A percentile compares a stretch with the other conserved stretches of the same genome.
phyloP scores from a whole-genome alignment of 2,113 vertebrate genomes.

The Tychaedon coryphoeus region DNA sequence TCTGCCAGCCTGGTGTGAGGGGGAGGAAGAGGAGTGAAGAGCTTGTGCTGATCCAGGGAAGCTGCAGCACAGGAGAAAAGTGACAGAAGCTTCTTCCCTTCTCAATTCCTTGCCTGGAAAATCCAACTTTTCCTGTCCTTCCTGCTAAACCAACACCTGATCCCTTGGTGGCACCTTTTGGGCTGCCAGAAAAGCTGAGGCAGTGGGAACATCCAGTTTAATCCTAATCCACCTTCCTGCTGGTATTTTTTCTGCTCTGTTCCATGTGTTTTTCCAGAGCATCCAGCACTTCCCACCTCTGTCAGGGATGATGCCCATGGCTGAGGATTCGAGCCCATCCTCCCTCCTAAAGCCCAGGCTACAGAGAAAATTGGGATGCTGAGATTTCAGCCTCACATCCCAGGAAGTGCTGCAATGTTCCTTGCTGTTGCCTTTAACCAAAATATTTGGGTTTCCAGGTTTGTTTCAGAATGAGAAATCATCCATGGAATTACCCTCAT shows the following conservation, averaged over 20 bases:
- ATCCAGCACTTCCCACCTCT: neutral
- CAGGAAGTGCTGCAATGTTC: neutral
- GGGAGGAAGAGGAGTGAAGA: conserved; percentile 1
- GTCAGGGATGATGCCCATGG: neutral
- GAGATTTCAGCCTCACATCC: neutral
- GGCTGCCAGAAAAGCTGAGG: neutral
- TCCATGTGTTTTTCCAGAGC: neutral
- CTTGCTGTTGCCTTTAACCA: neutral
- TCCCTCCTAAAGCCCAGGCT: neutral
- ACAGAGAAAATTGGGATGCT: neutral
- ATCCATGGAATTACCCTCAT: neutral
- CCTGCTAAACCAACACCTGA: neutral
- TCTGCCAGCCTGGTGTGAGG: neutral
- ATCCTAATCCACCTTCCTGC: neutral
- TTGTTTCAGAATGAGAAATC: neutral
- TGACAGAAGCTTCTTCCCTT: neutral
- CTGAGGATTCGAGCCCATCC: neutral
- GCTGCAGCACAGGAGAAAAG: neutral
- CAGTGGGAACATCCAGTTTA: neutral
- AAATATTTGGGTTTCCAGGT: neutral
- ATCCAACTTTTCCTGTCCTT: neutral
- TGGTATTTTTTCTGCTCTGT: neutral
- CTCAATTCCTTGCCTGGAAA: neutral
- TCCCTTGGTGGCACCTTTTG: neutral
- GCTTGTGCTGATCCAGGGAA: neutral